These are phyloP conservation scores for Neria commutata DNA, from an alignment of 2,888 invertebrate genomes.

Conservation along the genomic window DNA sequence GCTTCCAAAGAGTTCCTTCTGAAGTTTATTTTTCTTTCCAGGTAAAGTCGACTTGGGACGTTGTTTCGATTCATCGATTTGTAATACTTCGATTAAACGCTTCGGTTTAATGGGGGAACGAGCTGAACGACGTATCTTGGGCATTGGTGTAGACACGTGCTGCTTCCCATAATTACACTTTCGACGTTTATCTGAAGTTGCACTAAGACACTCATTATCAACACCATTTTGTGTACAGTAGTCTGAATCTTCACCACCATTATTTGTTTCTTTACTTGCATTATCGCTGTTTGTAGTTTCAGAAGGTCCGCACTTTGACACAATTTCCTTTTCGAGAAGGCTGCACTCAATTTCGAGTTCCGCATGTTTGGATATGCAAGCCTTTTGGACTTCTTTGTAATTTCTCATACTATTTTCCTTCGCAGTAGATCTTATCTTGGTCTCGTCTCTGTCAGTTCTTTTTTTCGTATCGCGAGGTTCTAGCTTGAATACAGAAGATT, in stretches of 20 bases:
- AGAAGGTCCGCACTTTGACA: background rate
- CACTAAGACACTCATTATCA: constrained; percentile 26
- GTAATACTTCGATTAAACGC: constrained; percentile 31
- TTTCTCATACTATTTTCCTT: too few species aligned
- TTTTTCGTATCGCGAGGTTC: too few species aligned
- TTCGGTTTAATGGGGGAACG: constrained; percentile 31
- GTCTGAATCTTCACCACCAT: background rate
- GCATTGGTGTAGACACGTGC: too few species aligned
- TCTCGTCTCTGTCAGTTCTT: too few species aligned
- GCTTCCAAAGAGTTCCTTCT: constrained; percentile 24
- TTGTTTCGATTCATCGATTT: too few species aligned
- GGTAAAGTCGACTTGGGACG: background rate
- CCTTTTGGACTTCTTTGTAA: too few species aligned
- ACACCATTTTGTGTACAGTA: constrained; percentile 1
- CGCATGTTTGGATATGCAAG: too few species aligned
- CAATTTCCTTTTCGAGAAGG: too few species aligned
- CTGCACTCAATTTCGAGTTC: too few species aligned
- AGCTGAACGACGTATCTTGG: constrained; percentile 30
- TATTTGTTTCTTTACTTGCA: background rate
- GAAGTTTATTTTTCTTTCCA: constrained; percentile 7
- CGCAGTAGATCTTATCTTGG: too few species aligned
- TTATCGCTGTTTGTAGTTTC: background rate
- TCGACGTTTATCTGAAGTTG: too few species aligned
- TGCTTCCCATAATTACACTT: background rate
- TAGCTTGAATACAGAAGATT: too few species aligned